Evolutionary conservation across 1,140 invertebrate genomes (phyloP), one percentile per base, ranked within the genome.

Genomic region (Drosophila busckii): DNA sequence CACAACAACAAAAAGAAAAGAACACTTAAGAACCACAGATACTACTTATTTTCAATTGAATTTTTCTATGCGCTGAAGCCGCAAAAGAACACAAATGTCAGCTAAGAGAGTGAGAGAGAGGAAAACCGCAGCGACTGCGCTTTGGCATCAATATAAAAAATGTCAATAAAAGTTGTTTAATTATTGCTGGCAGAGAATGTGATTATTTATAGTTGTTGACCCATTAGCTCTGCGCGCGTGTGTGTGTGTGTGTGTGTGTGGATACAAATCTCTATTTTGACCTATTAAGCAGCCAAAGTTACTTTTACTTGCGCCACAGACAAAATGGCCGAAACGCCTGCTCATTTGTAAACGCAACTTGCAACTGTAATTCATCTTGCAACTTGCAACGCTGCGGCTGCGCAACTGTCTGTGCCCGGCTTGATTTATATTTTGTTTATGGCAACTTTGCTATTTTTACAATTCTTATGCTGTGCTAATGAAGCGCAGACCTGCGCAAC

Each of bases 141-240:
- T 60, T 41, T 65, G 71, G 70, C 70, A 75, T 75, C 70, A 70
- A 75, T 75, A 75, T 45, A 52, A 42, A 53, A 73, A 78, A 67
- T 82, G 73, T 78, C 73, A 78, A 78, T 80, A 78, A 78, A 78
- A 78, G 82, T 73, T 80, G 73, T 78, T 78, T 80, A 78, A 80
- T 78, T 78, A 78, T n/a, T 64, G 58, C 73, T 78, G 62, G 66
- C 54, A 71, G 53, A 53, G 60, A 59, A 46, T 64, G 54, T 56
- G 56, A 56, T 55, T 38, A 55, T 48, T 60, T n/a, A n/a, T n/a
- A n/a, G 56, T 61, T 61, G 58, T 60, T 54, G 58, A 66, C 59
- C 59, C 50, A 55, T 66, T 66, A 55, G 70, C 34, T 42, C 26
- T 42, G 29, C 34, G 25, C 13, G 22, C 6, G 20, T 35, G 12